Base-by-base conservation (phyloP, 2,888 invertebrate species). In the Ceraclea dissimilis region DNA sequence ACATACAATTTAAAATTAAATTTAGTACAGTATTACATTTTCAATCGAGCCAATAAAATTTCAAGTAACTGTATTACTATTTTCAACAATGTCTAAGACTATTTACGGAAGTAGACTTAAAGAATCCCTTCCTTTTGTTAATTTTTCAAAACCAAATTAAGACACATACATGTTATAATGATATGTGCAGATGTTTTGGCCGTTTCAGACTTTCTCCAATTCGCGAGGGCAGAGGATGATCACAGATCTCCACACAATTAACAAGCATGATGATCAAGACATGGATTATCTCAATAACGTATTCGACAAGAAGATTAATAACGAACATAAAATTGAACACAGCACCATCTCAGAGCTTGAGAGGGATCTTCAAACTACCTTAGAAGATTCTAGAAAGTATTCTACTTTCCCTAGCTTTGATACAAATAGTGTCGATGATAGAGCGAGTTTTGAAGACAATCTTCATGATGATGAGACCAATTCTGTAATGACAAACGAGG, bases 121-220 rank as follows among this genome's bases (percentile, higher is more conserved):
- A n/a, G n/a, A n/a, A n/a, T n/a, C n/a, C n/a, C n/a, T n/a, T n/a
- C n/a, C n/a, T n/a, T n/a, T n/a, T n/a, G n/a, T n/a, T n/a, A n/a
- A n/a, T n/a, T n/a, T n/a, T n/a, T n/a, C n/a, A n/a, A n/a, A n/a
- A n/a, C n/a, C n/a, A n/a, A n/a, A n/a, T n/a, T n/a, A n/a, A 8
- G 34, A 10, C 22, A 26, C 33, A 34, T 20, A 52, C 52, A 22
- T 44, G 31, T 55, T 61, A 60, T 61, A 59, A 60, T 59, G 52
- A 60, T 60, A 58, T 58, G 57, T 58, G 53, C 81, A 90, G 90
- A 81, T 82, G 72, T 83, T 89, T 70, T 89, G 88, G 88, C 87
- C 88, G 67, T 88, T 89, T 70, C 90, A 89, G 84, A 81, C 82
- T 47, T 80, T 82, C 65, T 79, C 82, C 65, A 85, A 84, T 70